Evolutionary conservation across 2,888 invertebrate species (phyloP), one percentile per base, ranked within the genome.

Genomic region (Microdon myrmicae): DNA sequence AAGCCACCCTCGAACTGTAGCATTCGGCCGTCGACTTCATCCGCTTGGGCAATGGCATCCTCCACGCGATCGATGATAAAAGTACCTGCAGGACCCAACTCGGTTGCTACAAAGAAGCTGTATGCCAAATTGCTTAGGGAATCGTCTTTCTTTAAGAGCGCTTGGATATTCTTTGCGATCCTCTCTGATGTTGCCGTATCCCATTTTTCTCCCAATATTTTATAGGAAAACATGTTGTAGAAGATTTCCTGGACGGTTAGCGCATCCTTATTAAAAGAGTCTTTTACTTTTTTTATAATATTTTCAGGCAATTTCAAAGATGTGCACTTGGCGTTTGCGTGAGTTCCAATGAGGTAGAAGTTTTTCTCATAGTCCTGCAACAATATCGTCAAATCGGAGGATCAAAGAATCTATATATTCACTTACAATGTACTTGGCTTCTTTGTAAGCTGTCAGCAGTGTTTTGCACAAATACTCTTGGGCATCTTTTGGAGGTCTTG

Each of bases 1-100:
- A 95, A 82, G 5, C 94, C 94, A 19, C 94, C 93, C 78, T 97
- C 97, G 79, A 95, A 97, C 82, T 96, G 92, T 61, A 94, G 82
- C 71, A 90, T 87, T 72, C 87, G 87, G 7, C 91, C 89, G 80
- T 96, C 93, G 3, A 94, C 90, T 83, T 97, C 96, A 81, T 98
- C 97, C 2, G 96, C 96, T 74, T 96, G 95, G 2, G 92, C 89
- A 56, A 97, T 83, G n/a, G 92, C 90, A 76, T 96, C 94, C 79
- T 96, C 95, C 14, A 96, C 88, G 44, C 92, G 87, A 56, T 90
- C 87, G 29, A 86, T 84, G 29, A 85, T 83, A 73, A 87, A 86
- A 34, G 82, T 83, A 9, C 88, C 88, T 76, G 83, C 80, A 1
- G 79, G 53, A 0, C 84, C 85, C 68, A 95, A 81, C 67, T 88